phyloP scores from a whole-genome alignment of 2,888 invertebrate genomes.

The Hypomecis punctinalis region DNA sequence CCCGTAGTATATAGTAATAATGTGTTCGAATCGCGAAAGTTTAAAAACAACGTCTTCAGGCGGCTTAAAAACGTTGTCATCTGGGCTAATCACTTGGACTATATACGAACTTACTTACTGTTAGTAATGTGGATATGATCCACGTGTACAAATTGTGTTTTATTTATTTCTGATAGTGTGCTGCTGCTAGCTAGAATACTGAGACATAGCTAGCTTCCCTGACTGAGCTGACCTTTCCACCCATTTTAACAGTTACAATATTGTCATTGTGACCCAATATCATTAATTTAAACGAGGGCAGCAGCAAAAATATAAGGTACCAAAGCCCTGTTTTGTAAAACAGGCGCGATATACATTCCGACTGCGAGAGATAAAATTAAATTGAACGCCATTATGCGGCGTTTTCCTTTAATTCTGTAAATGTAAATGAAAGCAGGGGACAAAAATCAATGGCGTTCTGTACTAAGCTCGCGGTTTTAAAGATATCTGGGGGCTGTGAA shows the following conservation, averaged over 20 bases:
- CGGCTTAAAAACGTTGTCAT: too few relatives aligned
- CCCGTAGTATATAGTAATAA: too few relatives aligned
- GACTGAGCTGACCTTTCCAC: neutral
- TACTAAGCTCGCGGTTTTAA: neutral
- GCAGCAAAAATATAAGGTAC: constrained; percentile 5
- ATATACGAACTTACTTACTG: too few relatives aligned
- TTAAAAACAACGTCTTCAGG: too few relatives aligned
- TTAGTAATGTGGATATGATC: neutral
- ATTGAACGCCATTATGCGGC: constrained; percentile 24
- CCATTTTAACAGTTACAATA: neutral
- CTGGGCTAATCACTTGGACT: too few relatives aligned
- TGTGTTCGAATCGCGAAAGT: too few relatives aligned
- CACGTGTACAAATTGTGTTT: neutral
- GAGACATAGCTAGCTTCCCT: neutral
- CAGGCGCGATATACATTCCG: constrained; percentile 16
- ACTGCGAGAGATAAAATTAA: constrained; percentile 22
- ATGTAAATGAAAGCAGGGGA: constrained; percentile 19
- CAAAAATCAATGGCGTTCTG: constrained; percentile 5
- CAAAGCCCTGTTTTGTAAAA: constrained; percentile 15
- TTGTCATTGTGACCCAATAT: neutral
- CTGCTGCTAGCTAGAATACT: too few relatives aligned
- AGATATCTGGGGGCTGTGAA: too few relatives aligned
- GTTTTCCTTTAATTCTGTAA: constrained; percentile 22
- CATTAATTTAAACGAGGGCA: constrained; percentile 3
- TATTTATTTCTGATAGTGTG: too few relatives aligned